phyloP scores from a whole-genome alignment of 2,888 invertebrate genomes.

The Cephus rjabovi region DNA sequence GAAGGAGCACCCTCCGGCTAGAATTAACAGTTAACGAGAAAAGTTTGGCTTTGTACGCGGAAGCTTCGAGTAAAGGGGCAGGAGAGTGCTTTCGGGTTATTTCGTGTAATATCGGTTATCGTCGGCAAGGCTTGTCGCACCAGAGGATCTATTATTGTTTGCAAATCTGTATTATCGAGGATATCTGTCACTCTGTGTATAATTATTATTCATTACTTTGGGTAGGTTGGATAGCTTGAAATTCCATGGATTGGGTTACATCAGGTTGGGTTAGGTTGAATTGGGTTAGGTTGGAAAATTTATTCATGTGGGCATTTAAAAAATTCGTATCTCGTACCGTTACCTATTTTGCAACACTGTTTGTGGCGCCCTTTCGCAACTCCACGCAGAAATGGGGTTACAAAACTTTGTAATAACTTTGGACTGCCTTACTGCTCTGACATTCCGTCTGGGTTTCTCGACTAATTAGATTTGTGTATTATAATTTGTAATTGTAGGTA shows the following conservation, averaged over 20 bases:
- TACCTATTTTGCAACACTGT: background rate
- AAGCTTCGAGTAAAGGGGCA: background rate
- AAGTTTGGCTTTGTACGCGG: constrained; percentile 33
- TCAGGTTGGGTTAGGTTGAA: background rate
- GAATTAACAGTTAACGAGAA: constrained; percentile 54
- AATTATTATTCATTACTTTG: background rate
- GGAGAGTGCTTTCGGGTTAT: background rate
- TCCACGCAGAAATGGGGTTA: background rate
- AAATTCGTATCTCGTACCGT: background rate
- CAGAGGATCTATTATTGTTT: background rate
- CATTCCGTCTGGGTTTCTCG: background rate
- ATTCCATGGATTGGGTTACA: background rate
- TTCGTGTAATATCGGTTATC: background rate
- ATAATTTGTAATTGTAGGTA: background rate
- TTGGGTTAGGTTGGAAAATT: no score
- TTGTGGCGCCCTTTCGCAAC: background rate
- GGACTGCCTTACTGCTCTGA: background rate
- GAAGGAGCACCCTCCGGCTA: constrained; percentile 6
- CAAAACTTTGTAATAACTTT: background rate
- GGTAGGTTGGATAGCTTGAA: background rate
- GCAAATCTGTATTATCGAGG: background rate
- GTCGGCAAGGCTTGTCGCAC: background rate
- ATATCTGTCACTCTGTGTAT: background rate
- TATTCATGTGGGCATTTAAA: no score
- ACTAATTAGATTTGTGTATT: background rate